Evolutionary conservation across 1,140 invertebrate genomes (phyloP), one percentile per base, ranked within the genome.

Genomic region (Vollenhovia emeryi): DNA sequence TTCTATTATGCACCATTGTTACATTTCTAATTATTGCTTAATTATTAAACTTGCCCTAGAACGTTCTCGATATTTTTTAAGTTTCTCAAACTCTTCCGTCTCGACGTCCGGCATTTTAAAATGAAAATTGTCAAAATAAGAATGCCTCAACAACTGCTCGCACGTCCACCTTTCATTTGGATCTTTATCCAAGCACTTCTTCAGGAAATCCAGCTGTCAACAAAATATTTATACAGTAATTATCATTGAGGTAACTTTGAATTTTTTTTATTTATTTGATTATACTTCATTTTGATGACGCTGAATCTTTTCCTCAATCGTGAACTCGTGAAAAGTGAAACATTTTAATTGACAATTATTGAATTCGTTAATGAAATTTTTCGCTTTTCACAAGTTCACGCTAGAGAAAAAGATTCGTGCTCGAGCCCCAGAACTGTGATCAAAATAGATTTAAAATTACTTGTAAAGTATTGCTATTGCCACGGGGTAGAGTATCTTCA

Each of bases 131-230:
- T 97, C 96, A 93, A 99, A 99, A 93, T 99, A 99, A 2, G 97
- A 96, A 94, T 99, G 99, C 80, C 97, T 96, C 15, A 99, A 94
- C 27, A 99, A 95, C 93, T 99, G 97, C 89, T 98, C 98, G 94
- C 98, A 98, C 0, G 98, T 98, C 97, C 97, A 98, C 89, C 99
- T 96, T 93, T 98, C 97, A 64, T 96, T 96, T 0, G 99, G 99
- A 95, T 99, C 98, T 95, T 98, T 99, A 92, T 99, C 98, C 68
- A 99, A 94, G 93, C 99, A 99, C 96, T 98, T 98, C 97, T 98
- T 97, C 89, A 99, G 95, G 95, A 99, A 99, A 94, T 98, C 98
- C 91, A 99, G 95, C 84, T 95, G 78, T 48, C 86, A 84, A 15
- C 52, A 30, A n/a, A 33, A 75, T 0, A 79, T 48, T 60, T 50